Conservation (phyloP, 2,797 vertebrate genomes). For the Gymnodraco acuticeps region DNA sequence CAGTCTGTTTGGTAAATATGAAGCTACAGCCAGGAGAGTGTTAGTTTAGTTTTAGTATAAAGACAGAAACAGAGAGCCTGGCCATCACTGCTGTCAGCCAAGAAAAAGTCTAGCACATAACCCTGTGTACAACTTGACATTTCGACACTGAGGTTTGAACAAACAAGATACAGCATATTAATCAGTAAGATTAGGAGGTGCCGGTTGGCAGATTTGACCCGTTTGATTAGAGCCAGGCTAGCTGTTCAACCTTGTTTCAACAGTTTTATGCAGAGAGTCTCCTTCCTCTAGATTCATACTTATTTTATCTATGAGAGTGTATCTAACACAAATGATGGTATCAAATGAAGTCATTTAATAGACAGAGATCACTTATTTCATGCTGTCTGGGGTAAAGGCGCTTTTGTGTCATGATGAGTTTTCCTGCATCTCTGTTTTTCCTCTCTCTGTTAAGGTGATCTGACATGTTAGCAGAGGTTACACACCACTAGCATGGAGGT, state of each 20-base stretch:
- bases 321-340: not conserved
- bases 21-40: not conserved
- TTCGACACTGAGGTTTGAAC: not conserved
- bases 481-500: conserved; percentile 4
- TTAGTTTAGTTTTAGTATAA: not conserved
- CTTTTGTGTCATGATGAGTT: conserved; percentile 5
- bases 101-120: not conserved
- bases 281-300: not conserved
- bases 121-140: not conserved
- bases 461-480: conserved; percentile 50
- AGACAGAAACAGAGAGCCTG: too few relatives aligned
- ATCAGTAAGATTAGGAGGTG: not conserved
- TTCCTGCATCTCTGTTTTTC: not conserved
- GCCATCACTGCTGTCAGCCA: not conserved
- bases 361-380: not conserved
- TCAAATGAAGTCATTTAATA: not conserved
- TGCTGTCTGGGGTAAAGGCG: conserved; percentile 3
- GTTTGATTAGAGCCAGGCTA: not conserved
- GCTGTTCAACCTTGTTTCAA: not conserved
- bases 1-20: not conserved
- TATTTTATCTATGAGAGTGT: not conserved
- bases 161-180: not conserved
- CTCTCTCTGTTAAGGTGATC: conserved; percentile 31
- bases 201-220: not conserved
- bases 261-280: not conserved